Conservation (phyloP, 2,888 invertebrate species). For the Embidobia sp. region DNA sequence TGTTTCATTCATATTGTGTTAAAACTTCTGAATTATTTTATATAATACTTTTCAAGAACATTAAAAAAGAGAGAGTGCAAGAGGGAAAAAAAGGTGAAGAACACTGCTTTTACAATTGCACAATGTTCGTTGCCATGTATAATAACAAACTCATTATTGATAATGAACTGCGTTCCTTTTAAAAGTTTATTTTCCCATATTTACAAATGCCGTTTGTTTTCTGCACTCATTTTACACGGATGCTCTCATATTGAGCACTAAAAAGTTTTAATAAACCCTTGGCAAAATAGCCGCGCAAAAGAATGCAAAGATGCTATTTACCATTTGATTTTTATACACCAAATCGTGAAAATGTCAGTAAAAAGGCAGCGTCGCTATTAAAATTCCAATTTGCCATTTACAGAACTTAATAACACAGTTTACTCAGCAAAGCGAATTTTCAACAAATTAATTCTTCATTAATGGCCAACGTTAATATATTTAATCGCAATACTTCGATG, state of each 20-base stretch:
- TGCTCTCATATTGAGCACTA: no score
- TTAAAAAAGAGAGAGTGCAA: background rate
- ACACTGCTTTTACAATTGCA: background rate
- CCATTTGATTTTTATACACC: background rate
- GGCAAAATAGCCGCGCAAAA: background rate
- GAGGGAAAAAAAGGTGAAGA: background rate
- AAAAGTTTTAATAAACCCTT: no score
- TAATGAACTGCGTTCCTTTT: no score
- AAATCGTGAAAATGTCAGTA: background rate
- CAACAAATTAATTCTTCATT: background rate
- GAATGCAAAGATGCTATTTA: background rate
- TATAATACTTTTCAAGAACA: constrained; percentile 32
- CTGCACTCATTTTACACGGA: background rate
- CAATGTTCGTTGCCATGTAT: background rate
- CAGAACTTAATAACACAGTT: background rate
- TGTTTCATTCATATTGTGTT: constrained; percentile 44
- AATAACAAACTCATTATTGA: no score
- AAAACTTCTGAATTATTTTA: constrained; percentile 43
- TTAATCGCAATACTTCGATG: background rate
- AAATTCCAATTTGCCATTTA: background rate
- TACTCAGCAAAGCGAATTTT: no score
- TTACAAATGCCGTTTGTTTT: background rate
- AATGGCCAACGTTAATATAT: background rate
- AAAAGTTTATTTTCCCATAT: background rate
- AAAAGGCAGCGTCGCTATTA: background rate